Evolutionary conservation across 2,888 invertebrate genomes (phyloP).

Genomic region (Phengaris alcon): DNA sequence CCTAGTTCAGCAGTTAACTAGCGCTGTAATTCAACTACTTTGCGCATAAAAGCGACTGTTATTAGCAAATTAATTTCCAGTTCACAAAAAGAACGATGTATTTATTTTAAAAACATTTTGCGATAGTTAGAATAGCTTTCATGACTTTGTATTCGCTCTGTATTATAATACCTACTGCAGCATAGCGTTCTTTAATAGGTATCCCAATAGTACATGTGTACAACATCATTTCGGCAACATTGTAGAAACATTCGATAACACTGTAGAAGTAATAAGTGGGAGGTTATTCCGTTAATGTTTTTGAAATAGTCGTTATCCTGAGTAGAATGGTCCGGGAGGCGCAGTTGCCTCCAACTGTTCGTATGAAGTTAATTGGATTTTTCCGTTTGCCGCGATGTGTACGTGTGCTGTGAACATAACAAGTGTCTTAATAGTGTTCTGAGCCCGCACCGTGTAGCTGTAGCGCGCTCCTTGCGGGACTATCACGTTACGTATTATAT

Average conservation of each 20-base stretch:
- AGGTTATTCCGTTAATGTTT: slow-evolving; percentile 62
- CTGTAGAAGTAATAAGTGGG: slow-evolving; percentile 47
- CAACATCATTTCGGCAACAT: not conserved
- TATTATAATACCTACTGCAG: no score
- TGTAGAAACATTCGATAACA: slow-evolving; percentile 26
- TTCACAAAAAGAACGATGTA: slow-evolving; percentile 19
- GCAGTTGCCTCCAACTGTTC: slow-evolving; percentile 59
- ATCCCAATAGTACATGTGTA: not conserved
- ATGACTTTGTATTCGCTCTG: not conserved
- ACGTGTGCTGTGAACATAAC: slow-evolving; percentile 69
- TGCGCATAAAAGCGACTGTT: slow-evolving; percentile 32
- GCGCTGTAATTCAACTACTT: slow-evolving; percentile 45
- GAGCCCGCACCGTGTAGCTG: slow-evolving; percentile 30
- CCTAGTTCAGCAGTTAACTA: slow-evolving; percentile 45
- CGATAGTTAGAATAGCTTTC: not conserved
- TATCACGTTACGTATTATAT: not conserved
- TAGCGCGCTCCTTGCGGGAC: not conserved
- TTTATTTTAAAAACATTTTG: not conserved
- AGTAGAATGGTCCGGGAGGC: slow-evolving; percentile 50
- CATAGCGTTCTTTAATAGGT: no score
- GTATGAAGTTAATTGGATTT: slow-evolving; percentile 75
- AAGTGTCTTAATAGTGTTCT: slow-evolving; percentile 62
- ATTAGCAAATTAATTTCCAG: slow-evolving; percentile 24
- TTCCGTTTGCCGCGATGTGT: slow-evolving; percentile 68
- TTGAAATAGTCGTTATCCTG: slow-evolving; percentile 65